Conservation (phyloP, 2,113 vertebrate genomes). For the Atractosteus spatula region DNA sequence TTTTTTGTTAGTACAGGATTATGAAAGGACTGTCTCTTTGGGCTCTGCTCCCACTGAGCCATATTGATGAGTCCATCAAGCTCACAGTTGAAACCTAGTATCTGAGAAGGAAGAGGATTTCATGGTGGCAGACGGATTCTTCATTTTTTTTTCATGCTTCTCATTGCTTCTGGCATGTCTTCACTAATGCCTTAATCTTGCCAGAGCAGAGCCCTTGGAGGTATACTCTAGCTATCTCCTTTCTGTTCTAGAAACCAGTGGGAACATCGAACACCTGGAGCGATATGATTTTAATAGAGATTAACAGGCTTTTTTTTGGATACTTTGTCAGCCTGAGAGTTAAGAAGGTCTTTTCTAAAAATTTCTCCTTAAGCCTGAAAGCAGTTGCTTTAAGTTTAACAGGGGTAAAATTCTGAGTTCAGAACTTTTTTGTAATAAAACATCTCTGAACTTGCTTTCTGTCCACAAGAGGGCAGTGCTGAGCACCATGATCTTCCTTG, state of each 20-base stretch:
- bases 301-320: not conserved
- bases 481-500: not conserved
- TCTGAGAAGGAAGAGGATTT: not conserved
- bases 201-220: conserved; percentile 1
- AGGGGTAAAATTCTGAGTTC: too few species aligned
- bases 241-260: too few species aligned
- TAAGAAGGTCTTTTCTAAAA: not conserved
- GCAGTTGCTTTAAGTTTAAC: not conserved
- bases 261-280: too few species aligned
- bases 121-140: not conserved
- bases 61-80: too few species aligned
- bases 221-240: not conserved
- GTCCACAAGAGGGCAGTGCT: not conserved
- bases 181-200: not conserved
- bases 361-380: not conserved
- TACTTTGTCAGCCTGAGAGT: not conserved
- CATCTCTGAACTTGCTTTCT: not conserved
- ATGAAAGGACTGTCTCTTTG: too few species aligned
- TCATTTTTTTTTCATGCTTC: not conserved
- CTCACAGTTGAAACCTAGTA: too few species aligned
- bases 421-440: not conserved
- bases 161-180: not conserved
- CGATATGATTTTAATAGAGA: not conserved
- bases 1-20: too few species aligned
- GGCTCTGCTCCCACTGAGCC: too few species aligned